These are phyloP conservation scores for Archips crataeganus DNA, from an alignment of 2,888 invertebrate genomes.

Conservation along the genomic window DNA sequence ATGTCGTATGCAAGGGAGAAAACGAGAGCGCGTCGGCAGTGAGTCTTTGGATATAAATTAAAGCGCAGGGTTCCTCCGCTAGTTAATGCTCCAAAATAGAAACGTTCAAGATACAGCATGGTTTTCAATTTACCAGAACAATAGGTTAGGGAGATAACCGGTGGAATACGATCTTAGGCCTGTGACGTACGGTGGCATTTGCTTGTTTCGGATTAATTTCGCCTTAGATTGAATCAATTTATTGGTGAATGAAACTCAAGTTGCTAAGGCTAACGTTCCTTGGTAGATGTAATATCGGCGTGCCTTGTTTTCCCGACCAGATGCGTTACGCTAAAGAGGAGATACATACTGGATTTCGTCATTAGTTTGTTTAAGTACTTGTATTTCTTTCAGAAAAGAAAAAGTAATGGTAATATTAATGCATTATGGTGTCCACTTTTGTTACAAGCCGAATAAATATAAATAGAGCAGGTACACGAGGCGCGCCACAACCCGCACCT, in stretches of 20 bases:
- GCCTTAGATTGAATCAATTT: constrained; percentile 17
- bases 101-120: constrained; percentile 52
- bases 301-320: background rate
- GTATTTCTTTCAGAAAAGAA: too few relatives aligned
- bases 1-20: too few relatives aligned
- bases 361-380: background rate
- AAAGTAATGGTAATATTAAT: too few relatives aligned
- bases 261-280: background rate
- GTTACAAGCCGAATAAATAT: too few relatives aligned
- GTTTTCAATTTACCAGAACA: constrained; percentile 63
- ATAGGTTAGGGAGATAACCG: constrained; percentile 46
- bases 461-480: too few relatives aligned
- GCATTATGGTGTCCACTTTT: too few relatives aligned
- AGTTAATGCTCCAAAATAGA: background rate
- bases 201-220: constrained; percentile 26
- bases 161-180: constrained; percentile 18
- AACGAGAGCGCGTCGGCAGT: too few relatives aligned
- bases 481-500: too few relatives aligned
- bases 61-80: background rate
- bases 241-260: constrained; percentile 3
- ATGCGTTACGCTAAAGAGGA: background rate
- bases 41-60: too few relatives aligned
- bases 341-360: too few relatives aligned
- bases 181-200: constrained; percentile 27
- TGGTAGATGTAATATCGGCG: background rate